A percentile compares a stretch with the other conserved stretches of the same genome.
Conservation (phyloP, 1,140 invertebrate species). For the Trichomalopsis sarcophagae region DNA sequence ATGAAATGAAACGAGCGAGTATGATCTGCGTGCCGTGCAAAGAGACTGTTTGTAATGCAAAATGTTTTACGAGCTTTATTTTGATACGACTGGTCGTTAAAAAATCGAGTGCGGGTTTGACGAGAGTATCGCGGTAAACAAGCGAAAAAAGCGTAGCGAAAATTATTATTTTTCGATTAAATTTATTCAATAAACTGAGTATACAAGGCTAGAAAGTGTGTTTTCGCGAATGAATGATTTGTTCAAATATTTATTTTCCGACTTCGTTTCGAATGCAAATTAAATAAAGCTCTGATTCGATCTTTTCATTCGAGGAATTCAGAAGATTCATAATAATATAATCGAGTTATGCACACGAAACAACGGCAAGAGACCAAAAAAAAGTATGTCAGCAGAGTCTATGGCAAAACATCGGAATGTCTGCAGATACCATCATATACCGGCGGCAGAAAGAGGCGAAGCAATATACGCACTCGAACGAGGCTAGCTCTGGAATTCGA, state of each 20-base stretch:
- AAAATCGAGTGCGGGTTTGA: not conserved
- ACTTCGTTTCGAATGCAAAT: too few relatives aligned
- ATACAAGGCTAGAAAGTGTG: too few relatives aligned
- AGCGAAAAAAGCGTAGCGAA: not conserved
- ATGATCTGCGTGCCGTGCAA: not conserved
- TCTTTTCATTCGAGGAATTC: too few relatives aligned
- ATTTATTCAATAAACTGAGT: too few relatives aligned
- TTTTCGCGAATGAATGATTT: too few relatives aligned
- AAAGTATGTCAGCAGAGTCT: not conserved
- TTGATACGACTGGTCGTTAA: not conserved
- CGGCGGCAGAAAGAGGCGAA: not conserved
- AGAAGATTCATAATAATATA: too few relatives aligned
- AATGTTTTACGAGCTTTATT: not conserved
- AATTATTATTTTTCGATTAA: too few relatives aligned
- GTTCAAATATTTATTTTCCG: too few relatives aligned
- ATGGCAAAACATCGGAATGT: constrained; percentile 30
- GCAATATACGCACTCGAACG: constrained; percentile 20
- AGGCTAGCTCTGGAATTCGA: constrained; percentile 43
- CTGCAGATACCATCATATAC: not conserved
- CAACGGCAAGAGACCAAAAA: not conserved
- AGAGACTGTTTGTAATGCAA: not conserved
- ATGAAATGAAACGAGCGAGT: not conserved
- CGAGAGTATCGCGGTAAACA: not conserved
- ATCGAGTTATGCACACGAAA: too few relatives aligned
- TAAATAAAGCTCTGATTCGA: too few relatives aligned